These are phyloP conservation scores for Seriola dumerili DNA, from an alignment of 2,113 vertebrate species.

Conservation along the genomic window DNA sequence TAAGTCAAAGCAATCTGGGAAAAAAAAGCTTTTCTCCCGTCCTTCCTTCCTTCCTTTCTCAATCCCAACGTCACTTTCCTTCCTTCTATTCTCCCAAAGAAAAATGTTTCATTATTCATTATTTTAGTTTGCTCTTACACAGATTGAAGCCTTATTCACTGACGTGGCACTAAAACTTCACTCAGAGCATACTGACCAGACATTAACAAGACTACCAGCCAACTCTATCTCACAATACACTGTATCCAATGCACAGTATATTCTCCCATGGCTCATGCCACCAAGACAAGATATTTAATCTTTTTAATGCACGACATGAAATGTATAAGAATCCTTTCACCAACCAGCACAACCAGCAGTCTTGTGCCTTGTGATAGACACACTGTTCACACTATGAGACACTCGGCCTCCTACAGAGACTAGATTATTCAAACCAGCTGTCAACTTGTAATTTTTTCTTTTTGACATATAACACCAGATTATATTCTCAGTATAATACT, in stretches of 20 bases:
- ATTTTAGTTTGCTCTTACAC: constrained; percentile 1
- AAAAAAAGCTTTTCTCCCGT: constrained; percentile 27
- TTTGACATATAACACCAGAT: neutral
- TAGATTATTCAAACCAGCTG: too few relatives aligned
- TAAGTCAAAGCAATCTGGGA: constrained; percentile 40
- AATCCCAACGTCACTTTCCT: neutral
- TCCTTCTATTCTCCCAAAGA: constrained; percentile 31
- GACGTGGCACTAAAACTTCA: constrained; percentile 21
- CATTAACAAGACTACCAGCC: constrained; percentile 37
- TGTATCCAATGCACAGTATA: neutral
- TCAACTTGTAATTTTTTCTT: too few relatives aligned
- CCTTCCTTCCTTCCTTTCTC: neutral
- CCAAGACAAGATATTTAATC: neutral
- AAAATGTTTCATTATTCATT: constrained; percentile 32
- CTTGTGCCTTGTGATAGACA: neutral
- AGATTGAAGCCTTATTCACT: constrained; percentile 25
- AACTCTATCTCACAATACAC: neutral
- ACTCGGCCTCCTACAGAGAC: neutral
- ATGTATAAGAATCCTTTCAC: neutral
- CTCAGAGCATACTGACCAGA: constrained; percentile 26
- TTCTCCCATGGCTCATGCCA: neutral
- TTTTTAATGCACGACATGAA: constrained; percentile 3
- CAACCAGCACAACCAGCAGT: neutral
- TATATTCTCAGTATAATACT: constrained; percentile 10
- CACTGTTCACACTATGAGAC: constrained; percentile 12